phyloP scores from a whole-genome alignment of 2,888 invertebrate genomes.

The Eupsilia transversa region DNA sequence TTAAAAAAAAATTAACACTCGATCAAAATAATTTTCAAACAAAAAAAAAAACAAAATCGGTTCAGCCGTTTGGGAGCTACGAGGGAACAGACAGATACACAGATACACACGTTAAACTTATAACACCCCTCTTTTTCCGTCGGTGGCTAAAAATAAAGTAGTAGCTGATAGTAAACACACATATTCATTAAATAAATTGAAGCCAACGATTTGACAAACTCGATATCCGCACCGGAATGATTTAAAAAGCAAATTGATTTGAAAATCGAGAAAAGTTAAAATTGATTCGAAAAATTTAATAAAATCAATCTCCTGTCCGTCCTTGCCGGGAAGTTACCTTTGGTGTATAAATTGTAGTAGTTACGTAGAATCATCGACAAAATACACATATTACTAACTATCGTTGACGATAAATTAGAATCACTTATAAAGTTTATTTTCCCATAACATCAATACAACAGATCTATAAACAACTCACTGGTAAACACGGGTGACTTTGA shows the following conservation, averaged over 20 bases:
- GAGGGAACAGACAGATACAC: no score
- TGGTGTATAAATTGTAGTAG: conserved; percentile 30
- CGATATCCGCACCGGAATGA: not conserved
- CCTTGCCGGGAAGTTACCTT: conserved; percentile 31
- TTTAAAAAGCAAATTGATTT: conserved; percentile 20
- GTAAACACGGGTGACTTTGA: not conserved
- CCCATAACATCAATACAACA: not conserved
- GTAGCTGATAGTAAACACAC: not conserved
- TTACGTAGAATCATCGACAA: conserved; percentile 41
- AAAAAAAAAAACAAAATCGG: no score
- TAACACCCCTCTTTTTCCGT: no score
- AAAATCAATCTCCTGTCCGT: not conserved
- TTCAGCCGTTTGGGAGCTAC: no score
- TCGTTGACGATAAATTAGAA: not conserved
- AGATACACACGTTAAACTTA: no score
- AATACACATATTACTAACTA: conserved; percentile 45
- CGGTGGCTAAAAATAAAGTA: no score
- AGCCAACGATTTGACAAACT: not conserved
- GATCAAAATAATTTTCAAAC: no score
- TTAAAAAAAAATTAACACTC: no score
- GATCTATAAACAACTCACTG: conserved; percentile 22
- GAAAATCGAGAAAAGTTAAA: conserved; percentile 9
- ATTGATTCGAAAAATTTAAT: not conserved
- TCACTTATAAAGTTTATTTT: not conserved
- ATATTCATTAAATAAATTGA: not conserved